These are phyloP conservation scores for Nomada hirtipes DNA, from an alignment of 2,888 invertebrate genomes.

Conservation along the genomic window DNA sequence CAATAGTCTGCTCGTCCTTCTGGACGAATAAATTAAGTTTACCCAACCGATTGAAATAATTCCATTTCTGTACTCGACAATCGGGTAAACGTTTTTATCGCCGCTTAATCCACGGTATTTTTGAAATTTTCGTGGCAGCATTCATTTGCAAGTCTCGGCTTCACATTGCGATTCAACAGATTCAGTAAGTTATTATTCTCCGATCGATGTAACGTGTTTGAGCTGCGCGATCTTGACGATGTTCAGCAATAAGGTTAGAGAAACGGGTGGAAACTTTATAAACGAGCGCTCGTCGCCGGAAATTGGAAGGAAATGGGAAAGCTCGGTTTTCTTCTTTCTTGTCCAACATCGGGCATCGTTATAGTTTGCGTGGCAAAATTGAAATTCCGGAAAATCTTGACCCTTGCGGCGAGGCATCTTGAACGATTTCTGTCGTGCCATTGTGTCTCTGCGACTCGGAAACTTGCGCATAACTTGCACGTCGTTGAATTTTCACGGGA, in stretches of 20 bases:
- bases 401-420: background rate
- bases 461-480: background rate
- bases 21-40: slow-evolving; percentile 8
- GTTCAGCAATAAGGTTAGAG: slow-evolving; percentile 3
- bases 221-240: background rate
- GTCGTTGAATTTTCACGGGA: background rate
- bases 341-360: slow-evolving; percentile 29
- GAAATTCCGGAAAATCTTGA: background rate
- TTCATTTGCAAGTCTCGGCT: too few species aligned
- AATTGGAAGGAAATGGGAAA: slow-evolving; percentile 79
- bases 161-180: too few species aligned
- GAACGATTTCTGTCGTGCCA: background rate
- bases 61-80: background rate
- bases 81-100: too few species aligned
- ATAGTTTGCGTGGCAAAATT: background rate
- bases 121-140: too few species aligned
- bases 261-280: slow-evolving; percentile 62
- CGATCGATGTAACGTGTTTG: slow-evolving; percentile 29
- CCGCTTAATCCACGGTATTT: too few species aligned
- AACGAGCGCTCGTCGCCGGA: slow-evolving; percentile 70
- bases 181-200: slow-evolving; percentile 29
- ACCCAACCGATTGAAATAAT: background rate
- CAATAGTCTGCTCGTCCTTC: background rate
- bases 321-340: slow-evolving; percentile 48
- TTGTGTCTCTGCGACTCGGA: background rate